Evolutionary conservation across 2,888 invertebrate species (phyloP).

Genomic region (Lucinisca nassula): DNA sequence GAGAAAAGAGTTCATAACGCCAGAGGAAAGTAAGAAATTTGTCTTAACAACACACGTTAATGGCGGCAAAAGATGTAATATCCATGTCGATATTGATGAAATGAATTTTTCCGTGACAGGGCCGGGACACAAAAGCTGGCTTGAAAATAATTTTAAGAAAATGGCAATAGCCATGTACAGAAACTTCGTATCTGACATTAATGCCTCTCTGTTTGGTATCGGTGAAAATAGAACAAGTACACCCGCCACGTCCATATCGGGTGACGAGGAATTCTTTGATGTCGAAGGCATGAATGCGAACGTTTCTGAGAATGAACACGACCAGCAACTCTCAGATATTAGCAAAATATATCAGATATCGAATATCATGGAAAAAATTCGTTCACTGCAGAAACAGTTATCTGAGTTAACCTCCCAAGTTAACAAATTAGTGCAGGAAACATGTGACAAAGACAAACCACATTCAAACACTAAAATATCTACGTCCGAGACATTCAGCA

Average conservation of each 20-base stretch:
- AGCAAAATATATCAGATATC: neutral
- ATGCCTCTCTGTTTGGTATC: neutral
- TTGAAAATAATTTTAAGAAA: neutral
- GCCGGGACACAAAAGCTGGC: neutral
- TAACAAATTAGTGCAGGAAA: neutral
- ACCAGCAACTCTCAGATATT: neutral
- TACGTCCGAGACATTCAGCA: too few species aligned
- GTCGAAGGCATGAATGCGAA: neutral
- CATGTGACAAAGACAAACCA: too few species aligned
- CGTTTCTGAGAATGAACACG: neutral
- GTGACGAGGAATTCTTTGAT: neutral
- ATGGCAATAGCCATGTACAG: neutral
- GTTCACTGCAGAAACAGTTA: neutral
- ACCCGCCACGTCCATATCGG: neutral
- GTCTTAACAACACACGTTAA: neutral
- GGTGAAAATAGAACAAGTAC: neutral
- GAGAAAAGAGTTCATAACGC: neutral
- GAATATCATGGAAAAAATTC: neutral
- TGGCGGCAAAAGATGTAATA: neutral
- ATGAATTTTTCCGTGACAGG: neutral
- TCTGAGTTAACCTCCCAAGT: neutral
- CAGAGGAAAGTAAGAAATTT: neutral
- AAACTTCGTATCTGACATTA: neutral
- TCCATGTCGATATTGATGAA: neutral
- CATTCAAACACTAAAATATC: too few species aligned